phyloP scores from a whole-genome alignment of 2,888 invertebrate species.

The Trilocha varians region DNA sequence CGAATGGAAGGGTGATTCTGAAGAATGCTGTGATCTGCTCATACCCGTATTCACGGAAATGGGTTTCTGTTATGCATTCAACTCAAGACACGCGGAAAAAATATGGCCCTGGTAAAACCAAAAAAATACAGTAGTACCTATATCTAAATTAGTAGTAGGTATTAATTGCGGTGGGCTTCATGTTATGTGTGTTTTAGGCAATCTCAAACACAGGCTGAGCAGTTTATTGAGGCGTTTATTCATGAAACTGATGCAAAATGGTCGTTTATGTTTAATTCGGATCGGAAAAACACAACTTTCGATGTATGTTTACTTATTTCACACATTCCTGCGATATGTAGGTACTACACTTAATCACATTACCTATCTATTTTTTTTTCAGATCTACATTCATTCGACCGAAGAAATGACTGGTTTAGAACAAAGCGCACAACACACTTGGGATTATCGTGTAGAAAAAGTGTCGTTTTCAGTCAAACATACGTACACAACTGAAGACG shows the following conservation, averaged over 20 bases:
- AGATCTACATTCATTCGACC: slow-evolving; percentile 78
- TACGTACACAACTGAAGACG: slow-evolving; percentile 84
- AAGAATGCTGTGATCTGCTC: slow-evolving; percentile 78
- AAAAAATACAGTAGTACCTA: not conserved
- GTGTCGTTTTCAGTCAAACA: slow-evolving; percentile 81
- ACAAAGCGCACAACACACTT: slow-evolving; percentile 79
- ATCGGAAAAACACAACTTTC: slow-evolving; percentile 54
- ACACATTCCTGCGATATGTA: not conserved
- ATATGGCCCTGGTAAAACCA: slow-evolving; percentile 64
- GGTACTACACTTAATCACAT: not conserved
- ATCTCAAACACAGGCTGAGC: slow-evolving; percentile 44
- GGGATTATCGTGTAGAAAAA: slow-evolving; percentile 75
- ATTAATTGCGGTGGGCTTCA: not conserved
- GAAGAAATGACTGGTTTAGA: slow-evolving; percentile 81
- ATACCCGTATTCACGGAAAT: slow-evolving; percentile 82
- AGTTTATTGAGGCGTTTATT: slow-evolving; percentile 68
- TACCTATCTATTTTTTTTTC: slow-evolving; percentile 5
- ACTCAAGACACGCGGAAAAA: slow-evolving; percentile 74
- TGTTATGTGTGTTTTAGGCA: slow-evolving; percentile 39
- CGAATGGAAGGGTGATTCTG: slow-evolving; percentile 77
- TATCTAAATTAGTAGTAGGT: not conserved
- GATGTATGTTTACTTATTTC: slow-evolving; percentile 38
- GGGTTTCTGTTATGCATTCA: slow-evolving; percentile 83
- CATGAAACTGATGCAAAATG: slow-evolving; percentile 79
- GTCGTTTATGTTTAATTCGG: slow-evolving; percentile 73